Evolutionary conservation across 2,797 vertebrate genomes (phyloP), one percentile per base, ranked within the genome.

Genomic region (Rhabdophis nuchalis): DNA sequence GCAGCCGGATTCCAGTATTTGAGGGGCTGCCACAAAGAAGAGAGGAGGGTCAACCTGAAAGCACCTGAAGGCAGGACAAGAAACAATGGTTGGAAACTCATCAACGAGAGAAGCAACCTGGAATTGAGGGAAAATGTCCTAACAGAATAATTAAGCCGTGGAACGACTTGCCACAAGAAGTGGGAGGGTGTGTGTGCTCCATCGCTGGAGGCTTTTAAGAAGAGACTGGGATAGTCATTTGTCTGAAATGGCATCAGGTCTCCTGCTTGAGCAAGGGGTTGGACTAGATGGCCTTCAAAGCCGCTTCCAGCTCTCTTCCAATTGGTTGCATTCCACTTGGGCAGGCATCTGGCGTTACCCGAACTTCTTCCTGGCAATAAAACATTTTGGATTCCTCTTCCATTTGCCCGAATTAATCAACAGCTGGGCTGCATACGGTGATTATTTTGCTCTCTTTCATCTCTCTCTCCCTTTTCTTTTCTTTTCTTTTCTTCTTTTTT

Each of bases 331-430:
- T 93, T 95, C 95, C 95, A 87, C 95, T 96, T 97, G 96, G 94
- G 91, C 85, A 92, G 36, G 95, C 94, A 96, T 97, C 93, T 91
- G 93, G 94, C 52, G 94, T 95, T 60, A 95, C 89, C 94, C 93
- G 92, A 95, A 96, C 93, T 95, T 95, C 89, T 89, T 89, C 94
- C 95, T 90, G 92, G 91, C 95, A 97, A 95, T 95, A 95, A 91
- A 95, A 92, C 86, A 95, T 96, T 96, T 95, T 95, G 92, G 96
- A 92, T 94, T 96, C 96, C 91, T 87, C 92, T 91, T 93, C 93
- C 93, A 89, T 97, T 96, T 95, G 95, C 95, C 89, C 93, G 96
- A 97, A 97, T 97, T 96, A 96, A 96, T 97, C 96, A 96, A 95
- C 96, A 97, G 96, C 97, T 96, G 95, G 94, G 95, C 91, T 96